phyloP scores from a whole-genome alignment of 2,888 invertebrate genomes.

The Actias luna region DNA sequence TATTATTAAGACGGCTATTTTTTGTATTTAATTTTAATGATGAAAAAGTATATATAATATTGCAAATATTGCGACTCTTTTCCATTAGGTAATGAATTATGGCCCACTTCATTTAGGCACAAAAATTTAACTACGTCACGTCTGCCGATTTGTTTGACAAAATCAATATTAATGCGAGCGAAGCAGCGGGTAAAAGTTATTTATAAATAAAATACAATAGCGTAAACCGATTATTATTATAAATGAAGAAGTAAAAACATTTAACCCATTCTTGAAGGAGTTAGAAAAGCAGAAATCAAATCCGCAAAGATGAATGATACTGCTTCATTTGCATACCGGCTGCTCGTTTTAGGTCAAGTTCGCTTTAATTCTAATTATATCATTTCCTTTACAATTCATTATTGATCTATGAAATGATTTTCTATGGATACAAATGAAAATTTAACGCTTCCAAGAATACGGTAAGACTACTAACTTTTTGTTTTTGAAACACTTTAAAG shows the following conservation, averaged over 20 bases:
- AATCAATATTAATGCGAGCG: too few species aligned
- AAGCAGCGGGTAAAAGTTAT: too few species aligned
- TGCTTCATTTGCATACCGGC: constrained; percentile 75
- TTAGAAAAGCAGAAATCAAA: not conserved
- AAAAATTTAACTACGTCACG: too few species aligned
- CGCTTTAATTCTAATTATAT: constrained; percentile 74
- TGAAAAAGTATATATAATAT: too few species aligned
- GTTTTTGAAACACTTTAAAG: not conserved
- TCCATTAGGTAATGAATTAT: too few species aligned
- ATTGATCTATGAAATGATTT: constrained; percentile 47
- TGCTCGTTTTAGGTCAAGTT: constrained; percentile 72
- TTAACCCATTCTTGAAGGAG: not conserved
- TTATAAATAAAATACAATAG: not conserved
- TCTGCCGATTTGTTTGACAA: too few species aligned
- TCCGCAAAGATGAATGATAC: constrained; percentile 46
- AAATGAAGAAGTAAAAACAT: not conserved
- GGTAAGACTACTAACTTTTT: not conserved
- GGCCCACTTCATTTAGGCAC: too few species aligned
- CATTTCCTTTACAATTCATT: constrained; percentile 61
- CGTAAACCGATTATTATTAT: not conserved
- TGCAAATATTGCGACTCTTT: too few species aligned
- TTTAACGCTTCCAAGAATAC: not conserved
- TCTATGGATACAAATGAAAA: not conserved
- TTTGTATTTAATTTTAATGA: too few species aligned
- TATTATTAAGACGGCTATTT: too few species aligned